Evolutionary conservation across 2,797 vertebrate species (phyloP), one percentile per base, ranked within the genome.

Genomic region (Phrynocephalus forsythii): DNA sequence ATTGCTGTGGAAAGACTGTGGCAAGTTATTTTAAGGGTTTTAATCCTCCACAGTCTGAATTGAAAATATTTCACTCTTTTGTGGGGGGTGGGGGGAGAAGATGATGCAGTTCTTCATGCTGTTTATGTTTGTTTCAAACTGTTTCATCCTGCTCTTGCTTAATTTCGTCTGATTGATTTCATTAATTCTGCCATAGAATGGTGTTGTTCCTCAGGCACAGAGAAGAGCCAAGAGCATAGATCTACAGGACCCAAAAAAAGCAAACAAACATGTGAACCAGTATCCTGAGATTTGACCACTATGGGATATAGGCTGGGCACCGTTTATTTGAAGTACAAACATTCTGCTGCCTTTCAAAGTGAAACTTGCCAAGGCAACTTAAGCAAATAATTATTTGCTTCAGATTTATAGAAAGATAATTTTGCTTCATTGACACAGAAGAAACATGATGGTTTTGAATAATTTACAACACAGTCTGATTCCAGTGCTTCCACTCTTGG

Each of bases 51-150:
- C 0, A 72, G 83, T 9, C 0, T 91, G 83, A 94, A 91, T 92
- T 38, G 91, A 80, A 83, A 86, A 78, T 78, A 78, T 86, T 85
- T 83, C 60, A 87, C 91, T 94, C 30, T 9, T 86, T 76, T 92
- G 15, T 88, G 91, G 83, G 60, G 60, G 20, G 52, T 11, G 52
- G 11, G 9, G 52, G 52, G 52, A 56, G 86, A 93, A 92, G 87
- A 67, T 52, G 72, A 86, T 82, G 48, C 69, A 88, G 28, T 82
- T 93, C 86, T 94, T 92, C 60, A 5, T 85, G 24, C 75, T 92
- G 33, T 92, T 75, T 91, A 89, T 86, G 90, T 86, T 84, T 92
- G 92, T 93, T 90, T 89, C 5, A 26, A 88, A 83, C 91, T 88
- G 38, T 88, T 91, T 85, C 71, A 7, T 67, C 33, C 52, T 50